A percentile compares a stretch with the other conserved stretches of the same genome.
Evolutionary conservation across 2,888 invertebrate genomes (phyloP).

Genomic region (Andrena praecox): DNA sequence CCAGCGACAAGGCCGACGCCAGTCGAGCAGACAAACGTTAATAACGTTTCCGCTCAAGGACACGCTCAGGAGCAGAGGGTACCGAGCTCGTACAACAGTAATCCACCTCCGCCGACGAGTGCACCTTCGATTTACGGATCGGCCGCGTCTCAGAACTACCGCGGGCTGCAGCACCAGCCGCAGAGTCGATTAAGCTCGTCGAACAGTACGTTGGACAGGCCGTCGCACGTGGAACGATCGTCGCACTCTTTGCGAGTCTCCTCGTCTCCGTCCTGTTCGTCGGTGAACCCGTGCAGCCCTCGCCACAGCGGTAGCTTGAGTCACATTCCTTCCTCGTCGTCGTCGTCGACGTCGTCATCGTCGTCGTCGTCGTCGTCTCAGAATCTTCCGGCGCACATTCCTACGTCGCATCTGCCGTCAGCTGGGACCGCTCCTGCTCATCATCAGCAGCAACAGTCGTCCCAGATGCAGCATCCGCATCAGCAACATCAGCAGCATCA

Average conservation of each 20-base stretch:
- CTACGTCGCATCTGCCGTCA: slow-evolving; percentile 77
- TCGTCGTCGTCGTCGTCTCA: slow-evolving; percentile 69
- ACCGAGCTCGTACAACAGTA: slow-evolving; percentile 65
- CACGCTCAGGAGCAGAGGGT: slow-evolving; percentile 72
- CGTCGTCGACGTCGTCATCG: slow-evolving; percentile 21
- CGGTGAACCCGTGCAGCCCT: slow-evolving; percentile 74
- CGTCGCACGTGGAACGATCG: slow-evolving; percentile 60
- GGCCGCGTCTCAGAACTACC: slow-evolving; percentile 63
- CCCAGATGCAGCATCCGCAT: slow-evolving; percentile 70
- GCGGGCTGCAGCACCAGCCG: slow-evolving; percentile 63
- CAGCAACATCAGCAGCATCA: slow-evolving; percentile 57
- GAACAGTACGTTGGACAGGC: slow-evolving; percentile 51
- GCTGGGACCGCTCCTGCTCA: slow-evolving; percentile 60
- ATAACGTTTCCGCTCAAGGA: slow-evolving; percentile 33
- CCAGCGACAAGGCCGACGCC: slow-evolving; percentile 72
- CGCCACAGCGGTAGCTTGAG: slow-evolving; percentile 74
- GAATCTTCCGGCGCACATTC: slow-evolving; percentile 80
- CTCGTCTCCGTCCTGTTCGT: slow-evolving; percentile 69
- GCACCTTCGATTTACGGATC: slow-evolving; percentile 60
- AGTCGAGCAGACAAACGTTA: slow-evolving; percentile 66
- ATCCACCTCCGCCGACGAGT: slow-evolving; percentile 29
- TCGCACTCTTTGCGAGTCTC: slow-evolving; percentile 61
- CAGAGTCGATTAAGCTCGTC: slow-evolving; percentile 51
- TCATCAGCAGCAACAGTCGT: slow-evolving; percentile 72
- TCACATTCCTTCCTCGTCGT: slow-evolving; percentile 81